phyloP scores from a whole-genome alignment of 2,113 vertebrate species.

The Lophotis ruficrista region DNA sequence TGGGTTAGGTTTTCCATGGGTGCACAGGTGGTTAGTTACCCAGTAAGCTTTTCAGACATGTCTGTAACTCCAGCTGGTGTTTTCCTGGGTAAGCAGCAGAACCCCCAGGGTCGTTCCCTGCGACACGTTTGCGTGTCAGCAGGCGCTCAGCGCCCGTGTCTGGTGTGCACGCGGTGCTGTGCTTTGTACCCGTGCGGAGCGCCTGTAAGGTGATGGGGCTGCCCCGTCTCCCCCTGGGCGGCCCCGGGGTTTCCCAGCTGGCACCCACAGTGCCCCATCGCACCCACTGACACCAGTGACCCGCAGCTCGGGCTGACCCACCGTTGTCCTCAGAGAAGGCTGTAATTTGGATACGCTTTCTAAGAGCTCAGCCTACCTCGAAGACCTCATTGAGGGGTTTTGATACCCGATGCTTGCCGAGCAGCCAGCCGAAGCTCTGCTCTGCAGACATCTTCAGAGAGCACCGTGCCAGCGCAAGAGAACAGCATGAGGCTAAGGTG shows the following conservation, averaged over 20 bases:
- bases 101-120: neutral
- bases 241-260: no score
- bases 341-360: neutral
- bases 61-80: neutral
- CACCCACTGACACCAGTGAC: neutral
- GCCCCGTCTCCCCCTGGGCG: neutral
- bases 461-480: fast-evolving
- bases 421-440: neutral
- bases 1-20: neutral
- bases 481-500: neutral
- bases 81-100: neutral
- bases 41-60: neutral
- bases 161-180: fast-evolving
- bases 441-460: neutral
- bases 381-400: neutral
- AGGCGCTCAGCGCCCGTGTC: neutral
- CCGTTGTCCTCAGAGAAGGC: neutral
- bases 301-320: neutral
- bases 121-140: fast-evolving
- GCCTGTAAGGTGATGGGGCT: neutral
- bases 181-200: neutral
- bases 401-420: neutral
- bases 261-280: neutral
- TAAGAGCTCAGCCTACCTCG: neutral
- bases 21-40: no score